These are phyloP conservation scores for Lysandra coridon DNA, from an alignment of 2,888 invertebrate genomes.

Conservation along the genomic window DNA sequence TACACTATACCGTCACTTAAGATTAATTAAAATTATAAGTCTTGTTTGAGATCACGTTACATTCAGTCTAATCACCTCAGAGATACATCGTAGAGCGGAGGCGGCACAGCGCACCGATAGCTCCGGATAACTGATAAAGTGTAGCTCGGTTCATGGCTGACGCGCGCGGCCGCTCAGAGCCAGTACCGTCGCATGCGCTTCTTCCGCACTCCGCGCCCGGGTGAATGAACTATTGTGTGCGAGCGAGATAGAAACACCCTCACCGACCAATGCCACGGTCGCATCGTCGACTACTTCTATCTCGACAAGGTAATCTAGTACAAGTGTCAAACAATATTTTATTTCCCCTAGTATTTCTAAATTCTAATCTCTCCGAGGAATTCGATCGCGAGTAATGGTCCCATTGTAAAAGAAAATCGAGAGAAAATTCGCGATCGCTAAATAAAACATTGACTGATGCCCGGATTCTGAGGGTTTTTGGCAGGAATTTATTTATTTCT, in stretches of 20 bases:
- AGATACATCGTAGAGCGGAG: conserved; percentile 65
- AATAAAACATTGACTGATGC: neutral
- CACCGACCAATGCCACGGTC: conserved; percentile 71
- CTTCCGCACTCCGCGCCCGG: conserved; percentile 68
- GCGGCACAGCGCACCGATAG: conserved; percentile 70
- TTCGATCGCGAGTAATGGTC: neutral
- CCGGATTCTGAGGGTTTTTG: too few species aligned
- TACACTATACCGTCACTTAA: conserved; percentile 73
- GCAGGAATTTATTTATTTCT: too few species aligned
- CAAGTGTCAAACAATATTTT: conserved; percentile 53
- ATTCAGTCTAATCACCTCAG: conserved; percentile 71
- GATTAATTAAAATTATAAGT: conserved; percentile 69
- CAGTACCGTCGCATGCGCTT: conserved; percentile 70
- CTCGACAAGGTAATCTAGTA: conserved; percentile 66
- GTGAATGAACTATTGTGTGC: conserved; percentile 74
- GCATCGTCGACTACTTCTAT: conserved; percentile 60
- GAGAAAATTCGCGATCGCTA: neutral
- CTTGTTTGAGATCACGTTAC: conserved; percentile 79
- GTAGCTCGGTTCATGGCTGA: conserved; percentile 74
- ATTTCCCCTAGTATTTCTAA: conserved; percentile 40
- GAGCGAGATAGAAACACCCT: conserved; percentile 56
- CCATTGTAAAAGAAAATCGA: neutral
- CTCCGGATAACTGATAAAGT: conserved; percentile 77
- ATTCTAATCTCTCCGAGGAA: conserved; percentile 28
- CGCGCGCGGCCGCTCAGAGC: conserved; percentile 66